Conservation (phyloP, 2,888 invertebrate genomes). For the Epinotia demarniana region DNA sequence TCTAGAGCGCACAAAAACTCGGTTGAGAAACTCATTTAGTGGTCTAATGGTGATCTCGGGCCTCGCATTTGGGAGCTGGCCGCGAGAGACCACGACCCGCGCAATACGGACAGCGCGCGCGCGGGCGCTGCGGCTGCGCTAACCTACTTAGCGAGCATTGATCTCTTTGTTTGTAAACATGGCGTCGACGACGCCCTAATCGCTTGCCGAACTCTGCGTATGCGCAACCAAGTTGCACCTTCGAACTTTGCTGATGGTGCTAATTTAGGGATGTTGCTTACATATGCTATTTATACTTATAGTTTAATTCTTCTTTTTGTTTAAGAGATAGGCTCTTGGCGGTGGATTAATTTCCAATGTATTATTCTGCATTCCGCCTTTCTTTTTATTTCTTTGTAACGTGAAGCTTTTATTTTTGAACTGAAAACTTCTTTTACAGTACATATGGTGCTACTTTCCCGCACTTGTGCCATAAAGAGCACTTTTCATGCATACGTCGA, state of each 20-base stretch:
- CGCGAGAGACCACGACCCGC: slow-evolving; percentile 76
- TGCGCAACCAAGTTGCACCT: slow-evolving; percentile 32
- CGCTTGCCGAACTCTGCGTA: slow-evolving; percentile 42
- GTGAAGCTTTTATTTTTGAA: too few relatives aligned
- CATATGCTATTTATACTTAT: background rate
- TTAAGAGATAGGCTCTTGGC: too few relatives aligned
- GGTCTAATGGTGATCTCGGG: slow-evolving; percentile 30
- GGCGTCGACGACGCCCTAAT: slow-evolving; percentile 63
- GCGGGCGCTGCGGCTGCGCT: slow-evolving; percentile 65
- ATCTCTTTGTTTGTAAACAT: slow-evolving; percentile 85
- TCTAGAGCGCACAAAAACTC: slow-evolving; percentile 20
- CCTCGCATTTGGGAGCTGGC: slow-evolving; percentile 45
- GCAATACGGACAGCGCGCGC: slow-evolving; percentile 70
- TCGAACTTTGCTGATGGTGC: slow-evolving; percentile 9
- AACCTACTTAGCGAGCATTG: slow-evolving; percentile 84
- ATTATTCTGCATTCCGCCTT: too few relatives aligned
- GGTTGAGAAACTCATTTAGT: slow-evolving; percentile 29
- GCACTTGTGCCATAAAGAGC: too few relatives aligned
- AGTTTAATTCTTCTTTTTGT: background rate
- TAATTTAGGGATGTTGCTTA: background rate
- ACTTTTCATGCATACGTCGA: too few relatives aligned
- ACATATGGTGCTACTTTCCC: too few relatives aligned
- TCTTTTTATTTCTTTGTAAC: background rate
- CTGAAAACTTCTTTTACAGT: too few relatives aligned
- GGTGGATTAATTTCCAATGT: too few relatives aligned